Evolutionary conservation across 2,113 vertebrate genomes (phyloP).

Genomic region (Chlorodrepanis virens): DNA sequence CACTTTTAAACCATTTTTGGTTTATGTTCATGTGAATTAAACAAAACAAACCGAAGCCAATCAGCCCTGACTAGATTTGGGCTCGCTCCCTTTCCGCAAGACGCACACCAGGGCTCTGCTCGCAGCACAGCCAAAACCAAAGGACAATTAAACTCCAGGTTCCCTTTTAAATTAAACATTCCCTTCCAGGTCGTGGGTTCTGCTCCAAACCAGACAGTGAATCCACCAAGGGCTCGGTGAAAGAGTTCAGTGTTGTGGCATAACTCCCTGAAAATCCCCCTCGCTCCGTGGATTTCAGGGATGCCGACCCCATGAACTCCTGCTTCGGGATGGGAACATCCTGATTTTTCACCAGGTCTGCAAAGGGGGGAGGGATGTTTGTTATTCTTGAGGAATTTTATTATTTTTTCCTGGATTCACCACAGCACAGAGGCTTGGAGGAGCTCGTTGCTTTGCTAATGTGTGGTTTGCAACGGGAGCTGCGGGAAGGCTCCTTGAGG

Average conservation of each 20-base stretch:
- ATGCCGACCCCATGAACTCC: neutral
- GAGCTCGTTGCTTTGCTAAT: constrained; percentile 48
- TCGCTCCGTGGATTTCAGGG: accelerated
- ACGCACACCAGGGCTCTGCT: neutral
- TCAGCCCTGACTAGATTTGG: neutral
- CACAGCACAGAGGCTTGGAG: neutral
- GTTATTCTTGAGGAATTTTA: neutral
- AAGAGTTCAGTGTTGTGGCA: neutral
- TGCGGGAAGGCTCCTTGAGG: constrained; percentile 26
- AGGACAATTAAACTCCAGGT: constrained; percentile 20
- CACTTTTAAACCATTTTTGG: neutral
- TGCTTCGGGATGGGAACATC: neutral
- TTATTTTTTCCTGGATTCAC: neutral
- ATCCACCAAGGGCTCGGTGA: neutral
- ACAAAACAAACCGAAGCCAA: neutral
- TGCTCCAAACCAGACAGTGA: constrained; percentile 17
- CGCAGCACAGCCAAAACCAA: constrained; percentile 5
- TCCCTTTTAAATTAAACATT: neutral
- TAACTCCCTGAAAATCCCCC: neutral
- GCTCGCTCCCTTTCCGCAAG: neutral
- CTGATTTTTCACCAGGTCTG: neutral
- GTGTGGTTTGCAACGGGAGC: constrained; percentile 53
- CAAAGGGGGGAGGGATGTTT: neutral
- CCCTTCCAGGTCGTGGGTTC: neutral
- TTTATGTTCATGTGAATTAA: neutral